phyloP scores from a whole-genome alignment of 2,888 invertebrate genomes.

The Venusia cambrica region DNA sequence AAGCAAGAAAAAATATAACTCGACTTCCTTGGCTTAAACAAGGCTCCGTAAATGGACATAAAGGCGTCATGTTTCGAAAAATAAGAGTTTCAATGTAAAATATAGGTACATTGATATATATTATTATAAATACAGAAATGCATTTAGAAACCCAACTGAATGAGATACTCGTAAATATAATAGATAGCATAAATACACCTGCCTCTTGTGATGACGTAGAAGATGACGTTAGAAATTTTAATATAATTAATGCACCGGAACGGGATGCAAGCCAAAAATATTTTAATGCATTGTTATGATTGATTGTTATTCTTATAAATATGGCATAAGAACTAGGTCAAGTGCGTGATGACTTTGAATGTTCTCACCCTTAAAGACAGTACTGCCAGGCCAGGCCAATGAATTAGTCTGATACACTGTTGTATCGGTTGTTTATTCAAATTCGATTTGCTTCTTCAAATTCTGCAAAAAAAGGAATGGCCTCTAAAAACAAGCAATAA shows the following conservation, averaged over 20 bases:
- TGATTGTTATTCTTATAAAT: constrained; percentile 64
- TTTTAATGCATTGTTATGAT: constrained; percentile 56
- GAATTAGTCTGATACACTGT: constrained; percentile 14
- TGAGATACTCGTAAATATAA: constrained; percentile 9
- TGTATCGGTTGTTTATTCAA: background rate
- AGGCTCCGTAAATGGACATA: no score
- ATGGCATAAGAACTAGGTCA: constrained; percentile 66
- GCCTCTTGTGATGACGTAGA: constrained; percentile 32
- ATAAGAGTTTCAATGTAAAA: no score
- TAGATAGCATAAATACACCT: constrained; percentile 36
- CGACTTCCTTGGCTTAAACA: no score
- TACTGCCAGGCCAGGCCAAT: constrained; percentile 54
- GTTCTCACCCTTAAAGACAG: constrained; percentile 57
- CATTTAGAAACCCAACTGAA: no score
- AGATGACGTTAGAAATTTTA: constrained; percentile 42
- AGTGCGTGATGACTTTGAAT: constrained; percentile 61
- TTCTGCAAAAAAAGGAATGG: no score
- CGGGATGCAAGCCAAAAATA: constrained; percentile 38
- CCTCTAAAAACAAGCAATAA: no score
- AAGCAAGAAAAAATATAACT: no score
- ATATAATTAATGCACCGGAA: constrained; percentile 44
- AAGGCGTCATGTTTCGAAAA: no score
- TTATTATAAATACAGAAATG: no score
- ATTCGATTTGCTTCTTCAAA: no score
- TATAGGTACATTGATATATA: no score